Evolutionary conservation across 92 coral and sea anemone species (phyloP).

Genomic region (Palythoa grandiflora): DNA sequence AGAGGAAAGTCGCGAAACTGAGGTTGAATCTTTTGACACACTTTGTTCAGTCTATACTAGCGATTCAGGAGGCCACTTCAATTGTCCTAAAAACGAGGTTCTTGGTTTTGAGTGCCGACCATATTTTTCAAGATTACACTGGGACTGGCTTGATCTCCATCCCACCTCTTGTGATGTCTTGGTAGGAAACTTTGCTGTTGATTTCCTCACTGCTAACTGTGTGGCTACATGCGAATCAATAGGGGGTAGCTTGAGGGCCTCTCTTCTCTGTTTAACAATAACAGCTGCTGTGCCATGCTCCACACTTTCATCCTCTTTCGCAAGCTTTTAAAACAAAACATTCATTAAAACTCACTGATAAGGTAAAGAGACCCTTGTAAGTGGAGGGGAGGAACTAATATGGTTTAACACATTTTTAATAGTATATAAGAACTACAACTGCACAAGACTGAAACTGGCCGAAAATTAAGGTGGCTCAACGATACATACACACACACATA

Average conservation of each 20-base stretch:
- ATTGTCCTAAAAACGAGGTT: slow-evolving; percentile 81
- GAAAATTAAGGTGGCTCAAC: too few species aligned
- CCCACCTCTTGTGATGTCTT: slow-evolving; percentile 91
- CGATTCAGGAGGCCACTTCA: slow-evolving; percentile 99
- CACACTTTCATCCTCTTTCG: slow-evolving; percentile 85
- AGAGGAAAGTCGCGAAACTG: background rate
- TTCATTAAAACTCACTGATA: too few species aligned
- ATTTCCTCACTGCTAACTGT: slow-evolving; percentile 90
- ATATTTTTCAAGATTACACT: slow-evolving; percentile 92
- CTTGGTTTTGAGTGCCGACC: slow-evolving; percentile 90
- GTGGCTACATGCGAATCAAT: slow-evolving; percentile 92
- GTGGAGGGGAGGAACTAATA: too few species aligned
- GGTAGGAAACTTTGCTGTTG: slow-evolving; percentile 82
- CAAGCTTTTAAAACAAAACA: slow-evolving; percentile 66
- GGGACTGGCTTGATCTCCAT: slow-evolving; percentile 93
- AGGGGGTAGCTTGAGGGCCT: slow-evolving; percentile 95
- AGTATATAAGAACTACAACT: too few species aligned
- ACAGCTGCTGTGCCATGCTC: slow-evolving; percentile 94
- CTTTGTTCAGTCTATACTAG: slow-evolving; percentile 56
- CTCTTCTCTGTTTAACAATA: slow-evolving; percentile 92
- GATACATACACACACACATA: too few species aligned
- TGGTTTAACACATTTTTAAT: too few species aligned
- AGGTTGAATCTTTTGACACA: background rate
- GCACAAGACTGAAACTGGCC: too few species aligned
- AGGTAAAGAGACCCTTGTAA: too few species aligned